Evolutionary conservation across 2,888 invertebrate species (phyloP).

Genomic region (Branchipolynoe longqiensis): DNA sequence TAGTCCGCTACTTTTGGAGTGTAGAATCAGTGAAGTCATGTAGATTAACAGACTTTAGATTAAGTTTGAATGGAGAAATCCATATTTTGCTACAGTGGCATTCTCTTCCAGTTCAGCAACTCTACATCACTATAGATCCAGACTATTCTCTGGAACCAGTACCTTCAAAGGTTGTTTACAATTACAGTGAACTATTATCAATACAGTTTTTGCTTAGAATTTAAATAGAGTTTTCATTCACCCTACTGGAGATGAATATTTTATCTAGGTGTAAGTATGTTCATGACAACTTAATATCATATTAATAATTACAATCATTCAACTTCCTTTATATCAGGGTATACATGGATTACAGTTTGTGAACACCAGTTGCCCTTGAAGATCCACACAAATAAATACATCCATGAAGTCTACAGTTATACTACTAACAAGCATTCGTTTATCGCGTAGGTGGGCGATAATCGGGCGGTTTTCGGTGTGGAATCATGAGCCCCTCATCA

Average conservation of each 20-base stretch:
- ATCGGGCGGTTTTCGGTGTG: background rate
- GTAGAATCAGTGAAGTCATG: too few species aligned
- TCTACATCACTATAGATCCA: too few species aligned
- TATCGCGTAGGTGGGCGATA: background rate
- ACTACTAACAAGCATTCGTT: constrained; percentile 25
- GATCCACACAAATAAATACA: constrained; percentile 56
- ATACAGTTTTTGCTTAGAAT: background rate
- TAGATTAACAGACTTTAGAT: too few species aligned
- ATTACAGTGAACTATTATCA: background rate
- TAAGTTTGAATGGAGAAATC: too few species aligned
- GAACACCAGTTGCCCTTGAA: constrained; percentile 26
- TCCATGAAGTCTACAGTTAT: constrained; percentile 37
- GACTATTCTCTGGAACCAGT: too few species aligned
- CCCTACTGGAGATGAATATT: too few species aligned
- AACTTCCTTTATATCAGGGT: background rate
- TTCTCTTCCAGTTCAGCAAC: too few species aligned
- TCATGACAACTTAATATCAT: background rate
- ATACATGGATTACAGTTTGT: background rate
- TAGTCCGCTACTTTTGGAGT: too few species aligned
- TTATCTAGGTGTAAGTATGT: background rate
- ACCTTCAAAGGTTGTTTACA: too few species aligned
- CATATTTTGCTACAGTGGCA: too few species aligned
- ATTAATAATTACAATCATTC: background rate
- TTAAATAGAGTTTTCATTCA: background rate
- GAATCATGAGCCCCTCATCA: background rate